These are phyloP conservation scores for Galeopsomyia nigrocyanea DNA, from an alignment of 2,888 invertebrate species.

Conservation along the genomic window DNA sequence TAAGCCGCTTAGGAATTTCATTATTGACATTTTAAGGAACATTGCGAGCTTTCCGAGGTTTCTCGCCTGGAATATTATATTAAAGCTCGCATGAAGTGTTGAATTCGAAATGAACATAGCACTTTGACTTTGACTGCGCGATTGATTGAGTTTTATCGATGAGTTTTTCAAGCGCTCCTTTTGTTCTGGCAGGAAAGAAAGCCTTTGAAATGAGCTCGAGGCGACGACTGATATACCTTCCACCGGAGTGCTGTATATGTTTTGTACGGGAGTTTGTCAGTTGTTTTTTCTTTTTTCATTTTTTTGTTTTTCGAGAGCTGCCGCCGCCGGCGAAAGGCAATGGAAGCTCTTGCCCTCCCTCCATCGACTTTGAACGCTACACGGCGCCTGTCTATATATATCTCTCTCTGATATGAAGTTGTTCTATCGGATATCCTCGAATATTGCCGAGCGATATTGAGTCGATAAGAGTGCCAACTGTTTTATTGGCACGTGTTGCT, in stretches of 20 bases:
- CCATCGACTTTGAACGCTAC: conserved; percentile 17
- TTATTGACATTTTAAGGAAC: conserved; percentile 31
- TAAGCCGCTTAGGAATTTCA: conserved; percentile 17
- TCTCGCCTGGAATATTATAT: not conserved
- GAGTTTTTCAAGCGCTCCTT: not conserved
- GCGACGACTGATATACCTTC: conserved; percentile 1
- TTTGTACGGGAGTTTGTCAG: not conserved
- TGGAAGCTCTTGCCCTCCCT: conserved; percentile 1
- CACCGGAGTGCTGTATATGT: not conserved
- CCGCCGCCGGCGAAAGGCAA: conserved; percentile 13
- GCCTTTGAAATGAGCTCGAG: conserved; percentile 17
- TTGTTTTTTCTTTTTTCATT: not conserved
- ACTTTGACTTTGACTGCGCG: not conserved
- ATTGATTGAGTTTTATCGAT: not conserved
- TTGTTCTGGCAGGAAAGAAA: conserved; percentile 17
- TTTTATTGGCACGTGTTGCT: conserved; percentile 23
- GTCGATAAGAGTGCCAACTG: conserved; percentile 25
- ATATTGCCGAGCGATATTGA: conserved; percentile 34
- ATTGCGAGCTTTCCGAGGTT: not conserved
- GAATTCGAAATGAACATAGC: not conserved
- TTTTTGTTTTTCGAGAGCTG: not conserved
- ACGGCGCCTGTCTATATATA: too few species aligned
- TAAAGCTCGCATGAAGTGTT: not conserved
- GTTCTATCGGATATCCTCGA: conserved; percentile 29
- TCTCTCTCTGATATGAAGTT: conserved; percentile 27